A percentile compares a stretch with the other conserved stretches of the same genome.
Conservation (phyloP, 2,113 vertebrate genomes). For the Brachionichthys hirsutus region DNA sequence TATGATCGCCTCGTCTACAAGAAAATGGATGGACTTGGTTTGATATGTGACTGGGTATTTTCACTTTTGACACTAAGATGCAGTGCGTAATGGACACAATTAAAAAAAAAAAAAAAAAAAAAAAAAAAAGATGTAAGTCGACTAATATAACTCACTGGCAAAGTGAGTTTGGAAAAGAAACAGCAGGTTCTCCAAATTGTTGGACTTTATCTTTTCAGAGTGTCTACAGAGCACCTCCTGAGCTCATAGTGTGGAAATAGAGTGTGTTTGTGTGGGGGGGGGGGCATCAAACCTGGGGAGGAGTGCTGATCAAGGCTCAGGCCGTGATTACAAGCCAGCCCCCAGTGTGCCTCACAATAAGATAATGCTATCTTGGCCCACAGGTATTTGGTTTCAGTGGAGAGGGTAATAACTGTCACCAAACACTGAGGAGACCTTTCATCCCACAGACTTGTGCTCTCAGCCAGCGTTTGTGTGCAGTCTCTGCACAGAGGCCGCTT, state of each 20-base stretch:
- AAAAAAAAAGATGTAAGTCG: no score
- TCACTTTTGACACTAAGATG: no score
- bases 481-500: constrained; percentile 62
- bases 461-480: constrained; percentile 64
- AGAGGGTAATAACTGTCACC: constrained; percentile 75
- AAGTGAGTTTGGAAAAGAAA: no score
- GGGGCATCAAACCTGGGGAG: constrained; percentile 50
- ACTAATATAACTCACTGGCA: no score
- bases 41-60: no score
- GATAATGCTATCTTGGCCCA: constrained; percentile 72
- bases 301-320: constrained; percentile 55
- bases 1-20: no score
- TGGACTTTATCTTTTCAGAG: constrained; percentile 10
- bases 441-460: constrained; percentile 56
- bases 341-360: constrained; percentile 61
- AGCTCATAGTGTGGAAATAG: constrained; percentile 29
- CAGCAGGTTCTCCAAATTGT: neutral
- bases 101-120: no score
- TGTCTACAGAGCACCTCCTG: neutral
- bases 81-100: no score
- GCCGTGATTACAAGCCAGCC: constrained; percentile 67
- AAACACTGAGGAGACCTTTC: constrained; percentile 74
- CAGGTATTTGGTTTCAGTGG: constrained; percentile 76
- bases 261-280: constrained; percentile 12
- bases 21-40: no score